Conservation (phyloP, 1,140 invertebrate species). For the Dolichoris vasculosae region DNA sequence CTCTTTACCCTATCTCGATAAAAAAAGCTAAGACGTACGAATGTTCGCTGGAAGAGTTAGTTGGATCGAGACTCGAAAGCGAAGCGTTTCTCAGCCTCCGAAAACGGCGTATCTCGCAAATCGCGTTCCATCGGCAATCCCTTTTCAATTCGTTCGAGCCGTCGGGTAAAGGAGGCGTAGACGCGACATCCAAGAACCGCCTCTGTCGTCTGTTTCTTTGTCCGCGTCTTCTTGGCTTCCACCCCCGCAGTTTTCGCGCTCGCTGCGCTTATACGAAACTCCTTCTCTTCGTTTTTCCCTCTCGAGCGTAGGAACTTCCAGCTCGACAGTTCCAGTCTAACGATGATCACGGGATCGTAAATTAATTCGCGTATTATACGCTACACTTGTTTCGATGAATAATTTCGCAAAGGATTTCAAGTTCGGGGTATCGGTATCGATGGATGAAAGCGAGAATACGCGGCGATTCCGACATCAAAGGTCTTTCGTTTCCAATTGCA, state of each 20-base stretch:
- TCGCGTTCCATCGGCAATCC: neutral
- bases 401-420: neutral
- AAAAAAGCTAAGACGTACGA: neutral
- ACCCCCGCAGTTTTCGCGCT: neutral
- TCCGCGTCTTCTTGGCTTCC: neutral
- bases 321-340: no score
- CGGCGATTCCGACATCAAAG: no score
- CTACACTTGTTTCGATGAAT: neutral
- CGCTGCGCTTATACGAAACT: neutral
- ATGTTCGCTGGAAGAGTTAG: neutral
- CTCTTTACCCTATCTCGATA: neutral
- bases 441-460: no score
- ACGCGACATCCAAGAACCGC: neutral
- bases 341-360: neutral
- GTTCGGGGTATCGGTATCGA: no score
- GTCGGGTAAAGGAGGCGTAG: neutral
- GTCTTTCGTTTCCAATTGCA: neutral
- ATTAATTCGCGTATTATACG: neutral
- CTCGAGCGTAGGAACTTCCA: no score
- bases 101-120: neutral
- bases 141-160: neutral
- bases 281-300: neutral
- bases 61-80: neutral
- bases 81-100: neutral
- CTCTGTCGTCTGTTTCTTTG: neutral